Evolutionary conservation across 2,113 vertebrate genomes (phyloP), one percentile per base, ranked within the genome.

Genomic region (Melanerpes aurifrons): DNA sequence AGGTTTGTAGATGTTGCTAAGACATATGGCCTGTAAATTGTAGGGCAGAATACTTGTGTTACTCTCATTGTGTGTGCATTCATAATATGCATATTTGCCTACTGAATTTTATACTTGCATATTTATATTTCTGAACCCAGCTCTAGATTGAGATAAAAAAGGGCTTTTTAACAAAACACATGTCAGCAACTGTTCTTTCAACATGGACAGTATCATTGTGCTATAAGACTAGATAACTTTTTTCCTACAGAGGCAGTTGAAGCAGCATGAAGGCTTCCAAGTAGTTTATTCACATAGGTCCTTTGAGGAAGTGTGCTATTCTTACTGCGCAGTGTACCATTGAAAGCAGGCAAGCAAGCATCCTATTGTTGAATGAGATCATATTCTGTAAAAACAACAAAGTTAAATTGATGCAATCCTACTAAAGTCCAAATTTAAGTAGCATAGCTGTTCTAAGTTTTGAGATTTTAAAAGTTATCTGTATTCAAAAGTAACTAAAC

Each of bases 321-420:
- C 91, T 90, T 43, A 63, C 82, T 82, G 66, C 64, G 37, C 83
- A 89, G 31, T 16, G 82, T 95, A 92, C 59, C 84, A 89, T 45
- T 75, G 87, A 82, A 95, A 89, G 69, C 91, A 75, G 48, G 87
- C 70, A 80, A 96, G 43, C 73, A 95, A 79, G 77, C 64, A 82
- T 95, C 70, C 59, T 77, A 40, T 94, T 94, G 69, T 81, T 93
- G 45, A 59, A 86, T 92, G 77, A 93, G 70, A 40, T 56, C 43
- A 15, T 58, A 7, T 75, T 84, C 72, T 92, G 9, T 71, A 62
- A 86, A 90, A 93, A 74, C 48, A 70, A 57, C 35, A 26, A 37
- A 59, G 25, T 76, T n/a, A 63, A 77, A 54, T 67, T 4, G 6
- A 17, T 88, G 32, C 53, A 68, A 3, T 94, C 76, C 20, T 82